phyloP scores from a whole-genome alignment of 2,113 vertebrate genomes.

The Upupa epops region DNA sequence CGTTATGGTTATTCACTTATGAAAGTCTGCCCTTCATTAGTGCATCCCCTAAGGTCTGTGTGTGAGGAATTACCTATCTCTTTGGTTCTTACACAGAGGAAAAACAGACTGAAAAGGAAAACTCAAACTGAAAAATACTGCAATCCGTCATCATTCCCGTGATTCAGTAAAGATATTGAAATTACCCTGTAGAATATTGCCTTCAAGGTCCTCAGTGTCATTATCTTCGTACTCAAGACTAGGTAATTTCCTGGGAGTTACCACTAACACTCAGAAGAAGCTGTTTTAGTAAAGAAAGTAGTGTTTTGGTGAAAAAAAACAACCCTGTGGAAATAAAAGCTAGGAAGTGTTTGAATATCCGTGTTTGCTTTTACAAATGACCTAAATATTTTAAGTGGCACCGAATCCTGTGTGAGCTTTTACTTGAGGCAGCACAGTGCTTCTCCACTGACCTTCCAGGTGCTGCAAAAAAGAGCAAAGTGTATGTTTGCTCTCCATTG shows the following conservation, averaged over 20 bases:
- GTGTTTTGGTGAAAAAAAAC: background rate
- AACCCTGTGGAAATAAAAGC: background rate
- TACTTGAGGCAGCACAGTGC: background rate
- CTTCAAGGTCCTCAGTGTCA: no score
- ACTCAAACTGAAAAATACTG: background rate
- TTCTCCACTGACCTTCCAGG: background rate
- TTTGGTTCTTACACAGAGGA: background rate
- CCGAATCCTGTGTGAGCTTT: background rate
- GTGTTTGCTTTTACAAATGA: background rate
- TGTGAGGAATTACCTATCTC: background rate
- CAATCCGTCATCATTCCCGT: background rate
- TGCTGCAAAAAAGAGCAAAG: background rate
- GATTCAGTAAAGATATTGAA: background rate
- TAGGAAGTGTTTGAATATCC: background rate
- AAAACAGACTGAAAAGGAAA: background rate
- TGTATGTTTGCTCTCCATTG: slow-evolving; percentile 30
- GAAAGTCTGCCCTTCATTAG: background rate
- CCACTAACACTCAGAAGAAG: background rate
- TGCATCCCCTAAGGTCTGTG: background rate
- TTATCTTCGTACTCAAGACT: no score
- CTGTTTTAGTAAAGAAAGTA: background rate
- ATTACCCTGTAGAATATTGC: background rate
- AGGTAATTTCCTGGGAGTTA: no score
- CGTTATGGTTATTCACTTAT: background rate
- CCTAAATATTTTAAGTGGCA: background rate